A percentile compares a stretch with the other conserved stretches of the same genome.
These are phyloP conservation scores for Florisuga fusca DNA, from an alignment of 2,797 vertebrate species.

Conservation along the genomic window DNA sequence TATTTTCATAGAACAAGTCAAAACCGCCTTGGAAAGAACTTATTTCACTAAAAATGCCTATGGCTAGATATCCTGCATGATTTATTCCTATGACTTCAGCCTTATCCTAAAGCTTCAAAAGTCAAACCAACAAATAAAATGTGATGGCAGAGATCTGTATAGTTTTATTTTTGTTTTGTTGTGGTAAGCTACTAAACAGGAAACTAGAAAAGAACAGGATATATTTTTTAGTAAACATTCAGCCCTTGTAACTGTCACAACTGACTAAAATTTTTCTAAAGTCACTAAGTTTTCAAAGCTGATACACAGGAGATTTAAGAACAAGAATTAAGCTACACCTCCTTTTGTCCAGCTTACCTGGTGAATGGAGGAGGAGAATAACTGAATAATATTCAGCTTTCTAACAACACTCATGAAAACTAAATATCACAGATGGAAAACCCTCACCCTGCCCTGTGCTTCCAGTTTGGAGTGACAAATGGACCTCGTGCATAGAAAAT, in stretches of 20 bases:
- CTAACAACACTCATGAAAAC: background rate
- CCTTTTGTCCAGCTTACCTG: background rate
- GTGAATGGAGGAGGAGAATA: background rate
- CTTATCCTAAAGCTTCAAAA: conserved; percentile 47
- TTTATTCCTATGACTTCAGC: conserved; percentile 44
- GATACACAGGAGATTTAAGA: background rate
- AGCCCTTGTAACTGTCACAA: background rate
- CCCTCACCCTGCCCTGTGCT: background rate
- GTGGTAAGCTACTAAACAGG: background rate
- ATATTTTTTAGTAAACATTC: background rate
- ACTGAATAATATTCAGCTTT: background rate
- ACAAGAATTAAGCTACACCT: background rate
- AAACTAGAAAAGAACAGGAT: background rate
- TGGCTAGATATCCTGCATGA: conserved; percentile 36
- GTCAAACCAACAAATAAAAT: conserved; percentile 40
- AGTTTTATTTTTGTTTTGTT: conserved; percentile 47
- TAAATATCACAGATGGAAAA: background rate
- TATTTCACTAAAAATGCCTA: conserved; percentile 37
- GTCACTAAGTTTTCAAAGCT: background rate
- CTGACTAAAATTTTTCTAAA: background rate
- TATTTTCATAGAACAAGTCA: conserved; percentile 54
- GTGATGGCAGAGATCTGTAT: conserved; percentile 7
- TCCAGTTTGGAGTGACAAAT: background rate
- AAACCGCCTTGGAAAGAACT: conserved; percentile 58
- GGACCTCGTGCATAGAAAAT: background rate